A percentile compares a stretch with the other conserved stretches of the same genome.
Evolutionary conservation across 2,113 vertebrate genomes (phyloP).

Genomic region (Sterrhoptilus dennistouni): DNA sequence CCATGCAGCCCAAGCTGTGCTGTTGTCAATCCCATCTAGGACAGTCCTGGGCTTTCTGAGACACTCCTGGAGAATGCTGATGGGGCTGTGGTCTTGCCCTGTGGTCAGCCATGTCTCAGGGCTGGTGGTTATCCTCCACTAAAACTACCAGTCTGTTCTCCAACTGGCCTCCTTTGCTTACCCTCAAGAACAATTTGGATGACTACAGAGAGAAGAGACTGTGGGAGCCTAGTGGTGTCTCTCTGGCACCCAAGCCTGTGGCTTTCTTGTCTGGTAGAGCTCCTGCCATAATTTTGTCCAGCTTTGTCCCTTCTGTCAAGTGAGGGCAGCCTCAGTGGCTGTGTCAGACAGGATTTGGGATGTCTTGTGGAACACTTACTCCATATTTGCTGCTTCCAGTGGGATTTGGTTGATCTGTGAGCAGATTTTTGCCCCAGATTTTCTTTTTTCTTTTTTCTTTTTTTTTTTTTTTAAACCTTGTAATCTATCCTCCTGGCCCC

Average conservation of each 20-base stretch:
- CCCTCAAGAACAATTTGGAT: background rate
- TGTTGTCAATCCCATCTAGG: background rate
- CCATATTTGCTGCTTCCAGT: background rate
- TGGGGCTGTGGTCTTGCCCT: background rate
- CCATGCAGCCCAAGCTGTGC: background rate
- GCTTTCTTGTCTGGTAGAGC: background rate
- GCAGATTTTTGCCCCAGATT: background rate
- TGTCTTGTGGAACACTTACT: background rate
- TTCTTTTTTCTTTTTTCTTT: fast-evolving
- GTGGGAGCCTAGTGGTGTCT: background rate
- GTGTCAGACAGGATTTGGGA: background rate
- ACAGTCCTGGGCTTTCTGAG: background rate
- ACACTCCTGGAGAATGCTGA: background rate
- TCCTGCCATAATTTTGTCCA: background rate
- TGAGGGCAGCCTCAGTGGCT: background rate
- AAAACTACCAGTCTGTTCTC: background rate
- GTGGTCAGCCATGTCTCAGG: background rate
- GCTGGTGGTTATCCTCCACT: background rate
- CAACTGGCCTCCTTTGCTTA: background rate
- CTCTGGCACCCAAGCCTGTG: background rate
- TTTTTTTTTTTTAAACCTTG: background rate
- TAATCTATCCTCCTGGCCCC: background rate
- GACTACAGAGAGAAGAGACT: background rate
- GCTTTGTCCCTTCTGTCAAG: background rate
- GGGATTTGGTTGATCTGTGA: background rate